These are phyloP conservation scores for Euproctis similis DNA, from an alignment of 2,888 invertebrate genomes.

Conservation along the genomic window DNA sequence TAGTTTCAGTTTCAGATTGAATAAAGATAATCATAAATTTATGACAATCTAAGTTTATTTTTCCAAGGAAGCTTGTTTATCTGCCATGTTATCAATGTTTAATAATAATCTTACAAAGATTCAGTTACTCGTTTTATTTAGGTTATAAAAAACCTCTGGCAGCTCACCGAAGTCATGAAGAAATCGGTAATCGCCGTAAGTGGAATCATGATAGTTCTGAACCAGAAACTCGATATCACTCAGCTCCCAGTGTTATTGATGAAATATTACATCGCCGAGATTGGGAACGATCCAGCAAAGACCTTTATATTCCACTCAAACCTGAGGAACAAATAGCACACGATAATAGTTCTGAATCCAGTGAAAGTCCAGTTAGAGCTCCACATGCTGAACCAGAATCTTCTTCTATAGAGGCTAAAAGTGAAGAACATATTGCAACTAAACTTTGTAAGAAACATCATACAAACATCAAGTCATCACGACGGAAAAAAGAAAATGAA, in stretches of 20 bases:
- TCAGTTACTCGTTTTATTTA: too few relatives aligned
- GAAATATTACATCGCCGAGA: slow-evolving; percentile 60
- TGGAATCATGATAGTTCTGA: slow-evolving; percentile 34
- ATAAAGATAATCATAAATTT: too few relatives aligned
- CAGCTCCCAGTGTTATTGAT: slow-evolving; percentile 63
- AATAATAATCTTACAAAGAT: too few relatives aligned
- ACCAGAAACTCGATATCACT: slow-evolving; percentile 50
- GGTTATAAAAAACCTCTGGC: slow-evolving; percentile 47
- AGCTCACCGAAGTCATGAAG: slow-evolving; percentile 61
- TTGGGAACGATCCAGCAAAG: slow-evolving; percentile 57
- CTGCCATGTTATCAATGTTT: too few relatives aligned
- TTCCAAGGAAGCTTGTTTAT: too few relatives aligned
- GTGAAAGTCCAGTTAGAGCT: slow-evolving; percentile 23
- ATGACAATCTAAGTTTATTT: too few relatives aligned
- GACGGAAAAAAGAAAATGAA: slow-evolving; percentile 39
- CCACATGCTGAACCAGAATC: slow-evolving; percentile 35
- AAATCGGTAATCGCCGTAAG: slow-evolving; percentile 43
- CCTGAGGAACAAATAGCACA: slow-evolving; percentile 15
- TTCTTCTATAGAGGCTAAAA: slow-evolving; percentile 30
- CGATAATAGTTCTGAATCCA: slow-evolving; percentile 22
- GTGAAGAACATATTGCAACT: slow-evolving; percentile 24
- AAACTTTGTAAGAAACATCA: slow-evolving; percentile 58
- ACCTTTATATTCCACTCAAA: slow-evolving; percentile 53
- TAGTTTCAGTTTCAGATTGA: neutral
- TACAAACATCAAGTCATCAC: slow-evolving; percentile 56